Percentiles rank a stretch among this genome's conserved stretches.
These are phyloP conservation scores for Erpornis zantholeuca DNA, from an alignment of 2,113 vertebrate genomes.

Conservation along the genomic window DNA sequence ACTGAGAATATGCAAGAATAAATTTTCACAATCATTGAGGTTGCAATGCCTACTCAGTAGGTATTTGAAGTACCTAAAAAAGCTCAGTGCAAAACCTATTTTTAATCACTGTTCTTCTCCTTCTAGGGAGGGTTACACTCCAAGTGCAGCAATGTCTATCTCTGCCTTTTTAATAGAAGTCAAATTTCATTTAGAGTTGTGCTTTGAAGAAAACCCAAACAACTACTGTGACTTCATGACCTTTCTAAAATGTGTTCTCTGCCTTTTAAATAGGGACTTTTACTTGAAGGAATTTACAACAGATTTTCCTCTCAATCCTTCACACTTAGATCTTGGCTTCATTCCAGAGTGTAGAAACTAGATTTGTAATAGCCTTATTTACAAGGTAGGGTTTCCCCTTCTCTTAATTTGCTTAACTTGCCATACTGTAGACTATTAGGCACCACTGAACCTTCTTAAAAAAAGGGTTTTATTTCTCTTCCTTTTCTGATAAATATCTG, in stretches of 20 bases:
- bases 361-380: constrained; percentile 39
- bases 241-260: not conserved
- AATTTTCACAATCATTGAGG: not conserved
- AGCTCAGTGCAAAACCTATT: not conserved
- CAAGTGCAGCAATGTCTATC: not conserved
- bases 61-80: not conserved
- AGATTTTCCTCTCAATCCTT: constrained; percentile 9
- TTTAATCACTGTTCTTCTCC: not conserved
- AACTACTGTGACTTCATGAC: not conserved
- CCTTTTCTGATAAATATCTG: not conserved
- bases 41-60: not conserved
- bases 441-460: not conserved
- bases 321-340: not conserved
- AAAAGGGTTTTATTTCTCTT: not conserved
- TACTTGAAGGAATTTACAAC: constrained; percentile 26
- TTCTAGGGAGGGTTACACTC: not conserved
- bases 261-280: constrained; percentile 7
- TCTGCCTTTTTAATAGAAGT: not conserved
- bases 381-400: not conserved
- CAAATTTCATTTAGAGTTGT: not conserved
- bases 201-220: not conserved
- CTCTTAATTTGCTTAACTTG: constrained; percentile 8
- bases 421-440: not conserved
- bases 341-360: not conserved
- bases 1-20: not conserved